phyloP scores from a whole-genome alignment of 2,113 vertebrate genomes.

The Leptodactylus fuscus region DNA sequence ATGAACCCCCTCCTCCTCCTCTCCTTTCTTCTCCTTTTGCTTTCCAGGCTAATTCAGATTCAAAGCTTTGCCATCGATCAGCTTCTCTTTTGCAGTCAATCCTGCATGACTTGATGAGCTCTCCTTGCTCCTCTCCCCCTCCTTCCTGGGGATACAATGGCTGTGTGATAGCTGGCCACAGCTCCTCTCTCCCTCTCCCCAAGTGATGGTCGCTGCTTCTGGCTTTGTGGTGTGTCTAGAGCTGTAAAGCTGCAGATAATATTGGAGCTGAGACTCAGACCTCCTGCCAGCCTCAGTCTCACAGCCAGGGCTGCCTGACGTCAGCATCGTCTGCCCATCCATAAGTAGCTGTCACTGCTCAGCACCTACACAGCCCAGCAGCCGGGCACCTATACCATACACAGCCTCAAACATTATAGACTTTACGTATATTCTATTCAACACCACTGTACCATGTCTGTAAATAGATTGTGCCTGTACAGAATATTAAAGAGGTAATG shows the following conservation, averaged over 20 bases:
- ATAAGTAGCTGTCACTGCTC: constrained; percentile 32
- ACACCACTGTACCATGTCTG: no score
- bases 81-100: constrained; percentile 75
- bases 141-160: constrained; percentile 65
- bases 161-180: constrained; percentile 58
- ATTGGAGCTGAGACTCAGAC: constrained; percentile 50
- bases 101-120: constrained; percentile 76
- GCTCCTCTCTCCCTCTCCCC: constrained; percentile 52
- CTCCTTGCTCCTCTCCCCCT: constrained; percentile 67
- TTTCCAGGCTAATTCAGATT: constrained; percentile 80
- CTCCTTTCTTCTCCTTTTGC: constrained; percentile 70
- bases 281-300: constrained; percentile 64
- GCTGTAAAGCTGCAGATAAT: constrained; percentile 68
- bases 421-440: no score
- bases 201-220: constrained; percentile 53
- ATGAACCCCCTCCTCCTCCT: constrained; percentile 72
- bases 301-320: constrained; percentile 68
- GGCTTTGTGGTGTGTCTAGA: constrained; percentile 61
- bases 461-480: no score
- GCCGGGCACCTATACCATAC: not conserved
- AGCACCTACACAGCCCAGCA: not conserved
- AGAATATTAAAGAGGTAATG: no score
- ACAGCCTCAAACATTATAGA: not conserved
- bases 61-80: constrained; percentile 83
- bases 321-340: constrained; percentile 66